Percentiles rank a stretch among this genome's conserved stretches.
phyloP scores from a whole-genome alignment of 2,888 invertebrate genomes.

The Ochropleura plecta region DNA sequence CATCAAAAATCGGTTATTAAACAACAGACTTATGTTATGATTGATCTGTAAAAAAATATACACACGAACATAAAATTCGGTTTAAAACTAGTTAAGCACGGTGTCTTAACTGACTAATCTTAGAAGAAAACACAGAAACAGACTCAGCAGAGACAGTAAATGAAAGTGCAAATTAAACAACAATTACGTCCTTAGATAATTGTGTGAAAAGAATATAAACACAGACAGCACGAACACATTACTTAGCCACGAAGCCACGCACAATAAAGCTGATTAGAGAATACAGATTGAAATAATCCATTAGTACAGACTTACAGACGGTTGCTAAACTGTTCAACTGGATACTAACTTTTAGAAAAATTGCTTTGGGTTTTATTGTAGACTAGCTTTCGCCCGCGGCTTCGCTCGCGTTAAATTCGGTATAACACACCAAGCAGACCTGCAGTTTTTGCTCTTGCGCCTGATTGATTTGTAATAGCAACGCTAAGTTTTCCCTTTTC shows the following conservation, averaged over 20 bases:
- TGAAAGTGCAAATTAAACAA: background rate
- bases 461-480: no score
- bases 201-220: slow-evolving; percentile 13
- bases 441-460: no score
- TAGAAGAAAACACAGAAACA: background rate
- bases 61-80: no score
- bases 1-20: no score
- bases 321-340: slow-evolving; percentile 22
- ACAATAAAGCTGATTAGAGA: slow-evolving; percentile 60
- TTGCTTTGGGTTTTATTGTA: slow-evolving; percentile 2
- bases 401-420: no score
- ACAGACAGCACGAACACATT: slow-evolving; percentile 36
- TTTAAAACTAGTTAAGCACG: background rate
- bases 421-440: no score
- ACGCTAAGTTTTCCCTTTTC: no score
- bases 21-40: no score
- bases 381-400: no score
- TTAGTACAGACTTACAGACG: slow-evolving; percentile 36
- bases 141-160: background rate
- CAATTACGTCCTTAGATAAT: slow-evolving; percentile 6
- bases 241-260: slow-evolving; percentile 56
- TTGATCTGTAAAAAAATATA: no score
- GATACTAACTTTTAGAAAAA: slow-evolving; percentile 1
- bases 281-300: slow-evolving; percentile 60
- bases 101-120: background rate